These are phyloP conservation scores for Phoeniculus purpureus DNA, from an alignment of 2,797 vertebrate genomes.

Conservation along the genomic window DNA sequence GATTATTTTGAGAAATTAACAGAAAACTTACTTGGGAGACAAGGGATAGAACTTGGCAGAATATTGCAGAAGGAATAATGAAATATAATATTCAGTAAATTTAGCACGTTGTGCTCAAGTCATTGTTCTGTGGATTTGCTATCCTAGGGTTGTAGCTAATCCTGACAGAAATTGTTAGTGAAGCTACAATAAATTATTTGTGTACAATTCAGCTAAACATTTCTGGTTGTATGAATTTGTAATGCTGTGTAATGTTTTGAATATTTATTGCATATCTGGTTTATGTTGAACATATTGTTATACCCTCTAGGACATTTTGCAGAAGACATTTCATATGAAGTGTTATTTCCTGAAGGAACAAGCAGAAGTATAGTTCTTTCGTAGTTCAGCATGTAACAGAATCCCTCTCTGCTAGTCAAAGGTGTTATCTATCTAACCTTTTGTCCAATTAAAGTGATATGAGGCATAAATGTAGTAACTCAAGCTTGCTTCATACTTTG, in stretches of 20 bases:
- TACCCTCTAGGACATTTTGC: background rate
- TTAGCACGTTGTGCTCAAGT: background rate
- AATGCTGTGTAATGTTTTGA: slow-evolving; percentile 28
- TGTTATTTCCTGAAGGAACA: slow-evolving; percentile 44
- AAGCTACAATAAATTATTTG: slow-evolving; percentile 41
- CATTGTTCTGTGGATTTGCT: background rate
- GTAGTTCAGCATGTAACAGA: background rate
- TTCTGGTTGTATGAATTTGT: background rate
- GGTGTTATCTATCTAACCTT: background rate
- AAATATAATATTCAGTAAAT: background rate
- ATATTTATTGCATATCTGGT: slow-evolving; percentile 22
- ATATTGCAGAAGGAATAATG: background rate
- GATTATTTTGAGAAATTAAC: background rate
- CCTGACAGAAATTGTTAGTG: background rate
- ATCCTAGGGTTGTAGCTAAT: background rate
- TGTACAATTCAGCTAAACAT: slow-evolving; percentile 18
- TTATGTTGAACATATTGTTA: slow-evolving; percentile 25
- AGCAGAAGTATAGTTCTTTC: background rate
- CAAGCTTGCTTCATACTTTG: background rate
- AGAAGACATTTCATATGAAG: slow-evolving; percentile 39
- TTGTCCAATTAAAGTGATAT: background rate
- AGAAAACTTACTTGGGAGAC: background rate
- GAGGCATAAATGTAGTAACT: background rate
- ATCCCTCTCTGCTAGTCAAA: background rate
- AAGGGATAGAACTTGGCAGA: background rate